phyloP scores from a whole-genome alignment of 2,888 invertebrate species.

The Pyrrhia umbra region DNA sequence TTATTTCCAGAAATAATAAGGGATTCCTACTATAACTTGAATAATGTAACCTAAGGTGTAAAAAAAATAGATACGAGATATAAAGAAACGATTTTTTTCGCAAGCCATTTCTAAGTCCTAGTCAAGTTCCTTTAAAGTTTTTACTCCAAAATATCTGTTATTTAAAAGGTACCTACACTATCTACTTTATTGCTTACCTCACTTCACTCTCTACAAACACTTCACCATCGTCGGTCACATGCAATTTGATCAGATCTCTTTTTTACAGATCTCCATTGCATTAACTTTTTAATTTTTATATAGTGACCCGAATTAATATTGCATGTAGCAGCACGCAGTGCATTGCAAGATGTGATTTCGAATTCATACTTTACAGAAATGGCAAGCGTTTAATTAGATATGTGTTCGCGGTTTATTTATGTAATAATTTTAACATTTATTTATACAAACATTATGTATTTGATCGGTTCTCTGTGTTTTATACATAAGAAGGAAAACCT shows the following conservation, averaged over 20 bases:
- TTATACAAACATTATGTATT: neutral
- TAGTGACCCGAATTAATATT: conserved; percentile 50
- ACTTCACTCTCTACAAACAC: conserved; percentile 36
- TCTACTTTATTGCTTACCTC: neutral
- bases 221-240: conserved; percentile 24
- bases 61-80: too few species aligned
- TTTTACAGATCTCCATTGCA: conserved; percentile 35
- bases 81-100: too few species aligned
- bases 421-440: conserved; percentile 46
- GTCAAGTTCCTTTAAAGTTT: too few species aligned
- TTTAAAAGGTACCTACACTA: too few species aligned
- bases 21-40: too few species aligned
- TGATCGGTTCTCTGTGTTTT: neutral
- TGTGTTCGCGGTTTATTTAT: conserved; percentile 53
- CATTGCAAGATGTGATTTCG: conserved; percentile 54
- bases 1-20: too few species aligned
- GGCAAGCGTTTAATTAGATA: conserved; percentile 62
- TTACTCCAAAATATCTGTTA: too few species aligned
- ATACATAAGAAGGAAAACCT: neutral
- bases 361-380: conserved; percentile 54
- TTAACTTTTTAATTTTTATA: conserved; percentile 52
- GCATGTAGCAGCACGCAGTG: conserved; percentile 37
- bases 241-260: conserved; percentile 30
- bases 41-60: too few species aligned
- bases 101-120: too few species aligned